phyloP scores from a whole-genome alignment of 2,797 vertebrate genomes.

The Tenualosa thibaudeaui region DNA sequence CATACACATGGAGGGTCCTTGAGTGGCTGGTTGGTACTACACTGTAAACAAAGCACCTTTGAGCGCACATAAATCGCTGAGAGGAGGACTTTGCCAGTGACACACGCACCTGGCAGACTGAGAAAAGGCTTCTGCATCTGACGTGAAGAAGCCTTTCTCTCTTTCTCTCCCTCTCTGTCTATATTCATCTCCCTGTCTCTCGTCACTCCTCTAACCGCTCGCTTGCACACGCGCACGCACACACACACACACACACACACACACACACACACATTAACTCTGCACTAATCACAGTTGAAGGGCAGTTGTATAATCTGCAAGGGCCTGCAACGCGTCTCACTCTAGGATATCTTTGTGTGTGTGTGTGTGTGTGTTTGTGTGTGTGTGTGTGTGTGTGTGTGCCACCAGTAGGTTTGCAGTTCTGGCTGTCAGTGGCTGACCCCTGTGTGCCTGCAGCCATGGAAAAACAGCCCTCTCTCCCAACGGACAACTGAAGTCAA shows the following conservation, averaged over 20 bases:
- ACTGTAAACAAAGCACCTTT: slow-evolving; percentile 5
- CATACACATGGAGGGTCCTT: background rate
- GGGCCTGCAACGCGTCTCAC: background rate
- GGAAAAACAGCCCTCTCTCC: background rate
- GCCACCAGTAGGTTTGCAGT: slow-evolving; percentile 8
- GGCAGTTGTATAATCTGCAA: background rate
- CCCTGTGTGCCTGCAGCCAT: slow-evolving; percentile 5
- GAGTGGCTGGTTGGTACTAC: background rate
- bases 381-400: background rate
- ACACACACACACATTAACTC: background rate
- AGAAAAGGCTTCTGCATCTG: background rate
- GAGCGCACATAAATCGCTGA: background rate
- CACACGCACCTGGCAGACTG: background rate
- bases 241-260: background rate
- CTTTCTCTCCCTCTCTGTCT: background rate
- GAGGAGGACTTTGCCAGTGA: slow-evolving; percentile 7
- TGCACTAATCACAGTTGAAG: background rate
- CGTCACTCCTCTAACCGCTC: background rate
- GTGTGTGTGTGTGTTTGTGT: background rate
- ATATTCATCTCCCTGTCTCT: background rate
- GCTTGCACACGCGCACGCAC: background rate
- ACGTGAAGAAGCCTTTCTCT: background rate
- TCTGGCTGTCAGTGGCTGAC: background rate
- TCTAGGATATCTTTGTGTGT: background rate
- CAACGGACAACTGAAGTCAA: slow-evolving; percentile 2